phyloP scores from a whole-genome alignment of 64 coral and sea anemone species.

The Stylophora pistillata region DNA sequence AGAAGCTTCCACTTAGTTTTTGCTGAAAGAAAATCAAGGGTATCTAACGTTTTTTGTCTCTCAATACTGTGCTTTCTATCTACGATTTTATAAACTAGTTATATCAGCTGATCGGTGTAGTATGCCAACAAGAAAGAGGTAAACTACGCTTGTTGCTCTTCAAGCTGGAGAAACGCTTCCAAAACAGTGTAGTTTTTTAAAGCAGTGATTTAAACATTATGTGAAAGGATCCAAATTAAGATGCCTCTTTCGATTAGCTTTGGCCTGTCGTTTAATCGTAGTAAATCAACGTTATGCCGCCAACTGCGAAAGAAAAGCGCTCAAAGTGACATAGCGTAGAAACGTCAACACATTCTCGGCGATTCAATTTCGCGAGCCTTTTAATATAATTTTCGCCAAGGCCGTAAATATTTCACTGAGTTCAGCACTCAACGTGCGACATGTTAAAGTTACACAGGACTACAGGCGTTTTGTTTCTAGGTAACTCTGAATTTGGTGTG shows the following conservation, averaged over 20 bases:
- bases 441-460: background rate
- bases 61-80: background rate
- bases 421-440: conserved; percentile 10
- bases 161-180: background rate
- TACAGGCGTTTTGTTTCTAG: background rate
- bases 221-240: background rate
- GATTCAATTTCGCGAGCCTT: conserved; percentile 10
- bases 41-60: background rate
- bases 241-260: background rate
- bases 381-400: conserved; percentile 19
- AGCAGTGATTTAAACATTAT: background rate
- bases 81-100: background rate
- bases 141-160: too few species aligned
- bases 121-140: background rate
- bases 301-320: background rate
- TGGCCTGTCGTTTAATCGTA: background rate
- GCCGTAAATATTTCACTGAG: conserved; percentile 26
- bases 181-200: background rate
- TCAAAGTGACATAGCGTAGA: background rate
- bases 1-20: background rate
- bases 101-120: background rate
- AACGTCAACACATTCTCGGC: background rate
- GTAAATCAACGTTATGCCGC: background rate
- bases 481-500: conserved; percentile 20
- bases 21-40: background rate